Conservation (phyloP, 2,888 invertebrate species). For the Dicranocentrus wangi region DNA sequence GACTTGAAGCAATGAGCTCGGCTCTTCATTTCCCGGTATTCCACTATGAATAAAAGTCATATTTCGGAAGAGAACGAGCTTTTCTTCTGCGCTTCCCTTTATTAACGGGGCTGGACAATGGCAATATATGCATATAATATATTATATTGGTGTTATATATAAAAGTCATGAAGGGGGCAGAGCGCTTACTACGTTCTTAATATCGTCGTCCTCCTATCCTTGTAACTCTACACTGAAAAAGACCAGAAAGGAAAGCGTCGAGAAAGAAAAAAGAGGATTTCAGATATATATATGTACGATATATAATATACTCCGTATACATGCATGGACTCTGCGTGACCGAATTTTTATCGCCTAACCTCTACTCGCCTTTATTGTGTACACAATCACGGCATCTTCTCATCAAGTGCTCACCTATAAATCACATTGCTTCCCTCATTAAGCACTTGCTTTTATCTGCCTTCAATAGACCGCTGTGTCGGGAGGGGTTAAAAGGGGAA, state of each 20-base stretch:
- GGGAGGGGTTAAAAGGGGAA: slow-evolving; percentile 65
- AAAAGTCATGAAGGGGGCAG: slow-evolving; percentile 45
- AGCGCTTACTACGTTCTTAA: slow-evolving; percentile 5
- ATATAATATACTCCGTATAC: too few species aligned
- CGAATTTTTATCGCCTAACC: slow-evolving; percentile 71
- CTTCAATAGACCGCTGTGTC: slow-evolving; percentile 61
- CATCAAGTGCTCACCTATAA: slow-evolving; percentile 71
- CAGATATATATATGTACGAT: slow-evolving; percentile 23
- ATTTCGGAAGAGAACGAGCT: slow-evolving; percentile 54
- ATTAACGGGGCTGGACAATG: slow-evolving; percentile 61
- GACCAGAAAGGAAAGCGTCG: slow-evolving; percentile 19
- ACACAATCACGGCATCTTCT: slow-evolving; percentile 72
- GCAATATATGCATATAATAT: slow-evolving; percentile 13
- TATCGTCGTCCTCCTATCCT: slow-evolving; percentile 18
- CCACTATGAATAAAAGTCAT: slow-evolving; percentile 53
- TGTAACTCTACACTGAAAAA: not conserved
- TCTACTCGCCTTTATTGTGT: slow-evolving; percentile 68
- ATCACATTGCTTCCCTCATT: slow-evolving; percentile 70
- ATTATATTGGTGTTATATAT: slow-evolving; percentile 46
- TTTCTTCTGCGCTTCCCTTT: slow-evolving; percentile 59
- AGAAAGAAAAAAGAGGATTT: slow-evolving; percentile 47
- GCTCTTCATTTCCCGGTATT: slow-evolving; percentile 64
- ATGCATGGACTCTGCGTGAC: slow-evolving; percentile 69
- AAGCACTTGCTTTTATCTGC: slow-evolving; percentile 64
- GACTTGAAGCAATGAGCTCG: slow-evolving; percentile 57